These are phyloP conservation scores for Athalia cordata DNA, from an alignment of 2,888 invertebrate species.

Conservation along the genomic window DNA sequence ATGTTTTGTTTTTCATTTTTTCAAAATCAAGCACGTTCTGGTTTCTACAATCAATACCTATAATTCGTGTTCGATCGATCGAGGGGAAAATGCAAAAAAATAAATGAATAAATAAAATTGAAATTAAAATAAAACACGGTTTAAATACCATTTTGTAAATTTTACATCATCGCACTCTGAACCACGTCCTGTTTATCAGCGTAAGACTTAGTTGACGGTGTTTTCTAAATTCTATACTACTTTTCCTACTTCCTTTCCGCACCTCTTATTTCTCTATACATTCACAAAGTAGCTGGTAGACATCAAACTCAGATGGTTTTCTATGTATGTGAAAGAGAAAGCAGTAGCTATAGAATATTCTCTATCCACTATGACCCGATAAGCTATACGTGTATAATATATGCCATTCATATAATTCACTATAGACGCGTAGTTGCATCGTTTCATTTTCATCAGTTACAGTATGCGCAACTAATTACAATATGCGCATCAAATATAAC, in stretches of 20 bases:
- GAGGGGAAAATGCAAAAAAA: no score
- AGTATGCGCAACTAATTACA: background rate
- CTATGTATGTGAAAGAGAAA: conserved; percentile 30
- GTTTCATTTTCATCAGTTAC: background rate
- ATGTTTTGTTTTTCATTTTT: no score
- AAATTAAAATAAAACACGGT: background rate
- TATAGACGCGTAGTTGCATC: background rate
- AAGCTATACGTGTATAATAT: background rate
- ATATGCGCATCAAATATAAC: background rate
- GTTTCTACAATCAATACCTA: no score
- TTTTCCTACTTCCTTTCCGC: conserved; percentile 15
- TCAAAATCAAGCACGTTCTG: no score
- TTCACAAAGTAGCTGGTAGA: background rate
- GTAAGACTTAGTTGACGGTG: no score
- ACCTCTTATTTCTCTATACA: background rate
- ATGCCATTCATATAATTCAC: background rate
- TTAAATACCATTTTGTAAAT: no score
- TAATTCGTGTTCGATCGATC: no score
- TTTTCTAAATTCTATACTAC: no score
- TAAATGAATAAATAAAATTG: background rate
- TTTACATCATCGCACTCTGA: no score
- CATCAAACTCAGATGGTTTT: background rate
- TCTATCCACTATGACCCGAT: background rate
- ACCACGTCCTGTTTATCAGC: no score
- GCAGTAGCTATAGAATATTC: conserved; percentile 1